Evolutionary conservation across 2,797 vertebrate genomes (phyloP).

Genomic region (Todus mexicanus): DNA sequence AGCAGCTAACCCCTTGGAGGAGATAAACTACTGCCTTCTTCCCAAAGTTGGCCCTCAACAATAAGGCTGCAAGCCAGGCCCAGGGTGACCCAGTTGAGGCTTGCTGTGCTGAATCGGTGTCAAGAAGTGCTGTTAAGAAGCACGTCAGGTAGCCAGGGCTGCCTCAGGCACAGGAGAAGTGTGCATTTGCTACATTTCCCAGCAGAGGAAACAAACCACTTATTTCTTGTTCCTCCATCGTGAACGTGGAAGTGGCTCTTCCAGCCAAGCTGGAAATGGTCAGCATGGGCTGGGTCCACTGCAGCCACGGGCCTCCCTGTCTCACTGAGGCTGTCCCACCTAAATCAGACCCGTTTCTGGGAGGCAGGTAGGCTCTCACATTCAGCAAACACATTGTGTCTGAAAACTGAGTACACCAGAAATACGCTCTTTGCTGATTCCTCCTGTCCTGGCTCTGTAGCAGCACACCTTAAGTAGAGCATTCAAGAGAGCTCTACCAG

Average conservation of each 20-base stretch:
- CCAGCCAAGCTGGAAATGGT: neutral
- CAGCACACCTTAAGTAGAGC: neutral
- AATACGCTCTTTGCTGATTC: neutral
- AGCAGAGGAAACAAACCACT: neutral
- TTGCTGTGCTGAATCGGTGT: neutral
- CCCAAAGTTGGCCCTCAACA: neutral
- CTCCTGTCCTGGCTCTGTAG: neutral
- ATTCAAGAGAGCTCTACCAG: neutral
- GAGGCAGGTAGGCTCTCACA: neutral
- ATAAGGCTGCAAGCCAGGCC: neutral
- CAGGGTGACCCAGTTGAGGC: neutral
- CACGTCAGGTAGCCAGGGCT: neutral
- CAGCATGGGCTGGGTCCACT: neutral
- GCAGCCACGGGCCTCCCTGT: neutral
- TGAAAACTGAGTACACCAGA: neutral
- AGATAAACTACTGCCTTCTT: neutral
- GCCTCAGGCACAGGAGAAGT: neutral
- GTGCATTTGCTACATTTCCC: neutral
- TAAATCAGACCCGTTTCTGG: neutral
- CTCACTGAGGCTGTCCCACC: neutral
- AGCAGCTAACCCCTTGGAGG: neutral
- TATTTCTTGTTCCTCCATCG: neutral
- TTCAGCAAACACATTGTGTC: neutral
- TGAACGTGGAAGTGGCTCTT: neutral
- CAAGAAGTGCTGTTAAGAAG: neutral